Percentiles rank a stretch among this genome's conserved stretches.
Evolutionary conservation across 2,113 vertebrate genomes (phyloP).

Genomic region (Thalassarche chlororhynchos): DNA sequence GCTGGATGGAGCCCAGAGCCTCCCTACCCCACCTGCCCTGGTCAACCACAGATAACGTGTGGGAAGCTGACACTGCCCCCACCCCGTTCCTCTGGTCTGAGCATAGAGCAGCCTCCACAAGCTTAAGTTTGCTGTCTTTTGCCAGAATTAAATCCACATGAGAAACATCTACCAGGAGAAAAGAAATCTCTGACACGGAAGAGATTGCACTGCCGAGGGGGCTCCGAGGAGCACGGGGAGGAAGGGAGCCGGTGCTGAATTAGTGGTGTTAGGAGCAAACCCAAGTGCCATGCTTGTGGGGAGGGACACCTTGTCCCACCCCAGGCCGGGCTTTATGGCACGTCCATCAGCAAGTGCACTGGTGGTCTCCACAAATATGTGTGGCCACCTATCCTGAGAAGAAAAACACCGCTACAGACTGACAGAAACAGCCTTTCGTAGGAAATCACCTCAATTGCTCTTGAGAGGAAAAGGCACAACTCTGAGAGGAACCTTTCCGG

Average conservation of each 20-base stretch:
- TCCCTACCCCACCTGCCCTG: background rate
- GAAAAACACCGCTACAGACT: background rate
- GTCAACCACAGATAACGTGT: background rate
- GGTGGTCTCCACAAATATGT: background rate
- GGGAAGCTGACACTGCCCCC: background rate
- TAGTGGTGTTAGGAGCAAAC: background rate
- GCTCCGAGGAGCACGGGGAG: background rate
- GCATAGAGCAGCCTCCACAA: background rate
- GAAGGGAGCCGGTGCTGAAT: background rate
- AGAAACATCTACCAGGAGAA: background rate
- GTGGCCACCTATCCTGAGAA: background rate
- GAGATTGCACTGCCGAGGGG: background rate
- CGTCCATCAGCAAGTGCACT: background rate
- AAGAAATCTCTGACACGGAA: background rate
- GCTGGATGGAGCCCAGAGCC: background rate
- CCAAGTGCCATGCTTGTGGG: background rate
- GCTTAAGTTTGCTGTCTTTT: background rate
- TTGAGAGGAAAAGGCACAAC: background rate
- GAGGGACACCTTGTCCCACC: background rate
- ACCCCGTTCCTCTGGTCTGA: background rate
- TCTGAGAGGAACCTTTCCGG: background rate
- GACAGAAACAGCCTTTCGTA: background rate
- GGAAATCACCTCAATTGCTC: background rate
- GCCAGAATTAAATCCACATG: background rate
- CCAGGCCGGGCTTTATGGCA: background rate